A percentile compares a stretch with the other conserved stretches of the same genome.
phyloP scores from a whole-genome alignment of 2,113 vertebrate genomes.

The Pongo abelii region DNA sequence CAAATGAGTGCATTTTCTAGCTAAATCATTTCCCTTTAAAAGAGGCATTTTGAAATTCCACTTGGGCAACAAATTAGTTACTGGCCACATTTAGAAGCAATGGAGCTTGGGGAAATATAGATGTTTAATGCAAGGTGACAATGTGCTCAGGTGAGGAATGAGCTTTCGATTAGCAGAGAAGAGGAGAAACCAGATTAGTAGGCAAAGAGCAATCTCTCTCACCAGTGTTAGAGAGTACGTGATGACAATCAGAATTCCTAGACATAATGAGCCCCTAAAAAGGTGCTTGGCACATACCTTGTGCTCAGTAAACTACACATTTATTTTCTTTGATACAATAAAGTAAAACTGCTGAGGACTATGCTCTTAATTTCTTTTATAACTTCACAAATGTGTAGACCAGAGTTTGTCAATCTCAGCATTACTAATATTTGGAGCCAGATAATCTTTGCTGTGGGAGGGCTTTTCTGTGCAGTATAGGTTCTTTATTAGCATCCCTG shows the following conservation, averaged over 20 bases:
- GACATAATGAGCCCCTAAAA: fast-evolving
- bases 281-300: background rate
- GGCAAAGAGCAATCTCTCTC: background rate
- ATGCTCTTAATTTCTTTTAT: background rate
- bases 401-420: background rate
- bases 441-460: background rate
- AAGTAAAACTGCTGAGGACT: background rate
- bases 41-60: background rate
- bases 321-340: background rate
- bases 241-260: background rate
- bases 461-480: fast-evolving
- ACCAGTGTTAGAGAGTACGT: background rate
- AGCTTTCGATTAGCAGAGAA: background rate
- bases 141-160: background rate
- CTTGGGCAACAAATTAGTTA: background rate
- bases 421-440: fast-evolving
- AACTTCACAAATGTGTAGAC: fast-evolving
- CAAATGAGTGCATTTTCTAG: background rate
- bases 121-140: background rate
- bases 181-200: background rate
- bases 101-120: background rate
- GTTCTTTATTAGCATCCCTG: too few relatives aligned
- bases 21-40: background rate
- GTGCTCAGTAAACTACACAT: background rate
- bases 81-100: background rate